Evolutionary conservation across 2,797 vertebrate species (phyloP), one percentile per base, ranked within the genome.

Genomic region (Thripadectes ignobilis): DNA sequence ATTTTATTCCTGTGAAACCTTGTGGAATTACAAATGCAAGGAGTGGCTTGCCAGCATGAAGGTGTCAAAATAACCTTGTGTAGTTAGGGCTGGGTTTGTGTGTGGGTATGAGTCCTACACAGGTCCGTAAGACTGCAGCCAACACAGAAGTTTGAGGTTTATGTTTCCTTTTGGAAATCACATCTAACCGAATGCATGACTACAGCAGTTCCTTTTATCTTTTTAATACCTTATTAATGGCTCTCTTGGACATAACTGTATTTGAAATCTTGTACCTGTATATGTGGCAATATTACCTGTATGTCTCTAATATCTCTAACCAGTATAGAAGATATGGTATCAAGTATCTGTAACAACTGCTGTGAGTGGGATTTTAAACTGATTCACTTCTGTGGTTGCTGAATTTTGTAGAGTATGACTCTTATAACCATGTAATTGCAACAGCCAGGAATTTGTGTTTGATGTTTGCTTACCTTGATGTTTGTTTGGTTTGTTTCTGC

Each of bases 381-480:
- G 54, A 45, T 79, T 30, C 34, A 34, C 7, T 79, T 77, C 12
- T 57, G n/a, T 1, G 0, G 49, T 63, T 48, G 17, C 73, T 89
- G 71, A 18, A 32, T 81, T 77, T 88, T 83, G 12, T 49, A 10
- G 19, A 46, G 4, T 67, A 34, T 65, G 82, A 41, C 30, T 84
- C 0, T 54, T 81, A 24, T 0, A 66, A 45, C 11, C 2, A 6
- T 57, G 14, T 63, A 78, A 30, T 39, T 87, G 18, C 66, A 89
- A 55, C 7, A 43, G 32, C 10, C 24, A 63, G 27, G 20, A 75
- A 71, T 73, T 83, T 81, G 34, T 81, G 45, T 74, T 61, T 91
- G 65, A 76, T 59, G 55, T 83, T 88, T 91, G 11, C 92, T 94
- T 82, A 79, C 84, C 71, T 94, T 91, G 48, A 77, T 74, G 32